Conservation (phyloP, 2,888 invertebrate genomes). For the Matsumyia berberina region DNA sequence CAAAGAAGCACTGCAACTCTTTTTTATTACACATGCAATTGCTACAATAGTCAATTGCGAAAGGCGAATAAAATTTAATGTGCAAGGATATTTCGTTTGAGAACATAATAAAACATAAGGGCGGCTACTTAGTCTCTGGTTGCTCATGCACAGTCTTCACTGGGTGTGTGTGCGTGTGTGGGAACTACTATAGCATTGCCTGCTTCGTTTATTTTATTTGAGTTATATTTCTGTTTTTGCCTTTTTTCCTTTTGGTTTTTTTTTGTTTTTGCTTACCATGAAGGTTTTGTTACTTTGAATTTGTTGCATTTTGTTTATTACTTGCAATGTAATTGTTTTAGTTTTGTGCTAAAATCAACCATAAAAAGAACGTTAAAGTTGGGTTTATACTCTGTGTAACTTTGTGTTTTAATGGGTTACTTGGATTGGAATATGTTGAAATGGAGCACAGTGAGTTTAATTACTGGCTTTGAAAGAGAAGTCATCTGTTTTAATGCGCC, state of each 20-base stretch:
- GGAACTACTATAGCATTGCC: constrained; percentile 38
- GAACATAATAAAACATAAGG: constrained; percentile 76
- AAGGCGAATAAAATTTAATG: constrained; percentile 76
- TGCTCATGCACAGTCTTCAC: constrained; percentile 45
- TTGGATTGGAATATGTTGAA: constrained; percentile 37
- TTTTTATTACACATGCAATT: constrained; percentile 76
- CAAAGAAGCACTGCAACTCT: constrained; percentile 74
- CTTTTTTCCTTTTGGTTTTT: constrained; percentile 24
- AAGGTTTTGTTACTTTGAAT: constrained; percentile 71
- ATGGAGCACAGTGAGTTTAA: constrained; percentile 21
- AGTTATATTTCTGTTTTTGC: background rate
- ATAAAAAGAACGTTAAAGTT: constrained; percentile 63
- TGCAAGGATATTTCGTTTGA: constrained; percentile 76
- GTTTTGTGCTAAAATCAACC: constrained; percentile 69
- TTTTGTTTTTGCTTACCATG: constrained; percentile 23
- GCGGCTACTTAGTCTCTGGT: constrained; percentile 58
- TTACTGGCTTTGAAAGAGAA: constrained; percentile 13
- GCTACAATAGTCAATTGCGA: constrained; percentile 76
- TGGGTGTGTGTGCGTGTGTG: constrained; percentile 42
- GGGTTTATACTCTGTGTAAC: constrained; percentile 54
- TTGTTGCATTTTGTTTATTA: constrained; percentile 76
- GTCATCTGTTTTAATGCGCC: constrained; percentile 4
- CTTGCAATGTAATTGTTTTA: constrained; percentile 73
- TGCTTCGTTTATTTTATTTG: constrained; percentile 54
- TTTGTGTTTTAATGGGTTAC: constrained; percentile 52